These are phyloP conservation scores for Chaetops frenatus DNA, from an alignment of 2,113 vertebrate genomes.

Conservation along the genomic window DNA sequence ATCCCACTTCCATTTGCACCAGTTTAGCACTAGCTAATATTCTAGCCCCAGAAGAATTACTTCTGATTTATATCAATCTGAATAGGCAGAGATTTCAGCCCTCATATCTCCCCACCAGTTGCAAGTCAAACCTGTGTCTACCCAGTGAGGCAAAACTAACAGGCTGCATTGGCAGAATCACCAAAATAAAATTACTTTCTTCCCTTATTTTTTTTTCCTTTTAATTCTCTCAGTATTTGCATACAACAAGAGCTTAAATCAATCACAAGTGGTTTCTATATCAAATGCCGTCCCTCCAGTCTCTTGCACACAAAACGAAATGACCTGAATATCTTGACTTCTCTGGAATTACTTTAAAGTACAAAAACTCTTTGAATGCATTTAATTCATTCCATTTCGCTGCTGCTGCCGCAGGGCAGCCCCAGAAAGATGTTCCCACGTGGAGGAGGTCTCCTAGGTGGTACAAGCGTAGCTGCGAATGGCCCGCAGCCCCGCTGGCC, in stretches of 20 bases:
- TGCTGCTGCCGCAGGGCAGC: background rate
- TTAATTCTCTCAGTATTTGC: slow-evolving; percentile 67
- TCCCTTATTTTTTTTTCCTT: slow-evolving; percentile 41
- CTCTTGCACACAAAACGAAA: background rate
- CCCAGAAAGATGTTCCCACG: background rate
- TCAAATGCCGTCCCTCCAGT: background rate
- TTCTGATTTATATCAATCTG: background rate
- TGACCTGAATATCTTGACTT: background rate
- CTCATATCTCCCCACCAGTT: background rate
- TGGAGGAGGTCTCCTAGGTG: background rate
- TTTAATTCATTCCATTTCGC: background rate
- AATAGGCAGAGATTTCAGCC: background rate
- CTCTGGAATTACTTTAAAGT: background rate
- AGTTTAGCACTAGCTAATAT: background rate
- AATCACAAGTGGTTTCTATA: background rate
- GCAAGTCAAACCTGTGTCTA: background rate
- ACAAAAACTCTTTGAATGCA: background rate
- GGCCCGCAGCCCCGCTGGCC: background rate
- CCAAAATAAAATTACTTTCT: slow-evolving; percentile 63
- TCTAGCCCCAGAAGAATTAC: background rate
- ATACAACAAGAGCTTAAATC: slow-evolving; percentile 36
- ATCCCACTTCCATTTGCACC: background rate
- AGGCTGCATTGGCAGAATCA: slow-evolving; percentile 8
- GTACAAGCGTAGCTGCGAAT: background rate
- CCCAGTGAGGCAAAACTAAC: background rate